Evolutionary conservation across 2,797 vertebrate genomes (phyloP).

Genomic region (Acropternis orthonyx): DNA sequence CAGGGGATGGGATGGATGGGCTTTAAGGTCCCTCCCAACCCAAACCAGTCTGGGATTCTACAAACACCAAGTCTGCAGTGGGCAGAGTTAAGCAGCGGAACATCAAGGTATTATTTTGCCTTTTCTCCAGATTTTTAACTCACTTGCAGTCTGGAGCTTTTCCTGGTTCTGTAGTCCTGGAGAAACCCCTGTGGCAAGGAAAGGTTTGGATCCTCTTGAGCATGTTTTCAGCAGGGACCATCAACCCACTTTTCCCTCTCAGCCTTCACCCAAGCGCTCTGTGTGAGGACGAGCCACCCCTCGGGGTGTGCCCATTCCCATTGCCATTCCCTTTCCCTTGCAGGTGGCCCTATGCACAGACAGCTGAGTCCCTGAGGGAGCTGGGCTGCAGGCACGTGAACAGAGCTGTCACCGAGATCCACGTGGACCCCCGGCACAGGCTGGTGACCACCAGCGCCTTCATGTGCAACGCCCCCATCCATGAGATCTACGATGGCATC

Average conservation of each 20-base stretch:
- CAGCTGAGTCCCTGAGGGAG: neutral
- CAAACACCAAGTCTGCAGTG: neutral
- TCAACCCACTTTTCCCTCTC: neutral
- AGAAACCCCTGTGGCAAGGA: neutral
- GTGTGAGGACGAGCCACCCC: no score
- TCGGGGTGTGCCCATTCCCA: no score
- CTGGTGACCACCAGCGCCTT: slow-evolving; percentile 15
- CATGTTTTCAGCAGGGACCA: neutral
- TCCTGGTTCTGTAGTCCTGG: neutral
- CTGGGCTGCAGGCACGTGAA: neutral
- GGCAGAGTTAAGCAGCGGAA: neutral
- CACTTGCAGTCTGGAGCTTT: neutral
- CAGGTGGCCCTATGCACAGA: neutral
- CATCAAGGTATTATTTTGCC: neutral
- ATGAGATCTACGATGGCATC: neutral
- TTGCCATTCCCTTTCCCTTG: neutral
- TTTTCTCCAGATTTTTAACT: neutral
- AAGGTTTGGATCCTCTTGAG: neutral
- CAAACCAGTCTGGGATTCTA: neutral
- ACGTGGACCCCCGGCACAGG: neutral
- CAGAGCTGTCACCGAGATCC: neutral
- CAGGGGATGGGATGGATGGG: neutral
- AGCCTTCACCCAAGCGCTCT: neutral
- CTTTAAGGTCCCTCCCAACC: neutral
- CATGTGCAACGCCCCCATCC: slow-evolving; percentile 8